Evolutionary conservation across 2,797 vertebrate genomes (phyloP).

Genomic region (Eulemur mongoz): DNA sequence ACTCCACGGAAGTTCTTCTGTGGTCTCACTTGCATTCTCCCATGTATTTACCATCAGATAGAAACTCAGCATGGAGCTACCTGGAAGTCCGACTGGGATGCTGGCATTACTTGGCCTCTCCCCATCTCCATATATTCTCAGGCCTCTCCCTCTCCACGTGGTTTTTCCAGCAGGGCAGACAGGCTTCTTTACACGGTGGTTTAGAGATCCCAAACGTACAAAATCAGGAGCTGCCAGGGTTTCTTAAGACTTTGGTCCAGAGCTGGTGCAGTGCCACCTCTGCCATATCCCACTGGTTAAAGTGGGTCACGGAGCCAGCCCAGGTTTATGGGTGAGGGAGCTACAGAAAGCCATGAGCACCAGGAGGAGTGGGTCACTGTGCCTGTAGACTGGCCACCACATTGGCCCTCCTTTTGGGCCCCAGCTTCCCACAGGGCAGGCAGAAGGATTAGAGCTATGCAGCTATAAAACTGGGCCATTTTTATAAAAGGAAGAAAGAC

Average conservation of each 20-base stretch:
- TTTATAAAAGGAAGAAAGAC: not conserved
- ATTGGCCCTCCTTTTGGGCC: not conserved
- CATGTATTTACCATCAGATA: fast-evolving
- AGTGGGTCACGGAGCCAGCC: not conserved
- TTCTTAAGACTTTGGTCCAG: not conserved
- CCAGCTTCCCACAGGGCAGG: not conserved
- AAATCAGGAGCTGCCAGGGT: not conserved
- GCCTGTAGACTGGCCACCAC: not conserved
- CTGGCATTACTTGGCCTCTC: not conserved
- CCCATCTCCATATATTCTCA: not conserved
- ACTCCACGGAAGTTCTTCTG: not conserved
- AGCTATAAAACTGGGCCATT: not conserved
- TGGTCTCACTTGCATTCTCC: not conserved
- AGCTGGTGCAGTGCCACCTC: not conserved
- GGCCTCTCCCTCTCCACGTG: not conserved
- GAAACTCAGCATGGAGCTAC: not conserved
- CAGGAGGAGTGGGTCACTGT: not conserved
- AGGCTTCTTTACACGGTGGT: not conserved
- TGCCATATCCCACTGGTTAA: not conserved
- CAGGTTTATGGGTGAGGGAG: not conserved
- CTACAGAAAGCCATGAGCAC: not conserved
- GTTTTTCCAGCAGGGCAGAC: not conserved
- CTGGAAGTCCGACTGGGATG: not conserved
- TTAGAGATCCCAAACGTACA: not conserved
- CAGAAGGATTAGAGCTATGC: not conserved